Percentiles rank a stretch among this genome's conserved stretches.
Conservation (phyloP, 2,888 invertebrate genomes). For the Agriopis marginaria region DNA sequence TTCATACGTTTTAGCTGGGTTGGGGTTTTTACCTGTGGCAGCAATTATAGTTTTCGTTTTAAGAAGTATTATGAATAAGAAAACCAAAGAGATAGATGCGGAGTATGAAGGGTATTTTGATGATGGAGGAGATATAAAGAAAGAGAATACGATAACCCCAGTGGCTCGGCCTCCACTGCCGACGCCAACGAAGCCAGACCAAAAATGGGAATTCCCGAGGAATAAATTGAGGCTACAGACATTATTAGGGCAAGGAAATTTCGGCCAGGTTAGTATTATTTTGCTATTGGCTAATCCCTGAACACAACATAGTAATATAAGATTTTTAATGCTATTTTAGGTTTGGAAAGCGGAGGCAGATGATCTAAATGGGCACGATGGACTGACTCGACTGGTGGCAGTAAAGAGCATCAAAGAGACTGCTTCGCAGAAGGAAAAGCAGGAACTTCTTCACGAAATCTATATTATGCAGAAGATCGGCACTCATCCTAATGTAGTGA, state of each 20-base stretch:
- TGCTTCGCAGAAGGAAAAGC: slow-evolving; percentile 92
- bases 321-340: slow-evolving; percentile 60
- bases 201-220: slow-evolving; percentile 92
- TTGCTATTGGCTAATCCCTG: not conserved
- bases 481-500: slow-evolving; percentile 93
- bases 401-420: slow-evolving; percentile 94
- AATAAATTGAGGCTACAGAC: slow-evolving; percentile 92
- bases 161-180: slow-evolving; percentile 86
- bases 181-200: slow-evolving; percentile 84
- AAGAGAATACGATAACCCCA: slow-evolving; percentile 82
- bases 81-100: slow-evolving; percentile 84
- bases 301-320: not conserved
- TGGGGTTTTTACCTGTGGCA: slow-evolving; percentile 86
- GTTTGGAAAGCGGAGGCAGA: slow-evolving; percentile 95
- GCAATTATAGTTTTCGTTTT: slow-evolving; percentile 86
- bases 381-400: slow-evolving; percentile 92
- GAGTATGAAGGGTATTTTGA: slow-evolving; percentile 88
- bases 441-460: slow-evolving; percentile 90
- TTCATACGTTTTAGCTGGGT: slow-evolving; percentile 87
- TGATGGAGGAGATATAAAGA: slow-evolving; percentile 83
- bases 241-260: slow-evolving; percentile 93
- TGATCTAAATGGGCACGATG: slow-evolving; percentile 91
- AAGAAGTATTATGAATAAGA: slow-evolving; percentile 83
- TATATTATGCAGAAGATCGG: slow-evolving; percentile 94
- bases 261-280: slow-evolving; percentile 88